A percentile compares a stretch with the other conserved stretches of the same genome.
Conservation (phyloP, 2,888 invertebrate genomes). For the Penaeus monodon region DNA sequence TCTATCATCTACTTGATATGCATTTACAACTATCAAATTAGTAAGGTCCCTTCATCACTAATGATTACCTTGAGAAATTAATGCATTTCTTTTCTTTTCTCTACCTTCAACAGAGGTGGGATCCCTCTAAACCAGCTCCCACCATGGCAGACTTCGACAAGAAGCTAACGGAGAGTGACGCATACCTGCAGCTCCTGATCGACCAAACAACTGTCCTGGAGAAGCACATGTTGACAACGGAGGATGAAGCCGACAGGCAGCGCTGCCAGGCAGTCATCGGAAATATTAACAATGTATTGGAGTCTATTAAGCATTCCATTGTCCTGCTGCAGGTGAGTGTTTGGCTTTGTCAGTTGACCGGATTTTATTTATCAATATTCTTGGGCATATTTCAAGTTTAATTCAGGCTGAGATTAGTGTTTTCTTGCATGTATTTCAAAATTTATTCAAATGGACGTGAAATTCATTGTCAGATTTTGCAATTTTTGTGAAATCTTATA, state of each 20-base stretch:
- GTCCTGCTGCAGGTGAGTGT: constrained; percentile 93
- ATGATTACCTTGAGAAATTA: neutral
- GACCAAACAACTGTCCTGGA: constrained; percentile 78
- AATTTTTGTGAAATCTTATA: too few relatives aligned
- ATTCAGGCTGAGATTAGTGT: too few relatives aligned
- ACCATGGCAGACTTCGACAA: constrained; percentile 83
- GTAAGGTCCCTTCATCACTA: neutral
- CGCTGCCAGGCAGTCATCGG: constrained; percentile 59
- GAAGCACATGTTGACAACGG: constrained; percentile 37
- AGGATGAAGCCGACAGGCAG: constrained; percentile 51
- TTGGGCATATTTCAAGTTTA: too few relatives aligned
- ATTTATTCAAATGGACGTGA: too few relatives aligned
- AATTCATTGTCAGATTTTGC: too few relatives aligned
- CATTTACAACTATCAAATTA: neutral
- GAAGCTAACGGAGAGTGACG: constrained; percentile 94
- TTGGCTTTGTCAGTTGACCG: constrained; percentile 8
- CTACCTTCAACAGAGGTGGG: constrained; percentile 73
- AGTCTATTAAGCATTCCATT: constrained; percentile 98
- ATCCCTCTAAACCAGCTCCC: constrained; percentile 75
- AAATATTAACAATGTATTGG: constrained; percentile 83
- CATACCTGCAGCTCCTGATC: constrained; percentile 94
- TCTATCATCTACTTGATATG: too few relatives aligned
- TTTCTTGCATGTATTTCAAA: too few relatives aligned
- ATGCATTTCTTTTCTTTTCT: neutral
- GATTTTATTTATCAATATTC: too few relatives aligned